Base-by-base conservation (phyloP, 1,140 invertebrate genomes). In the Tetramorium simillimum region DNA sequence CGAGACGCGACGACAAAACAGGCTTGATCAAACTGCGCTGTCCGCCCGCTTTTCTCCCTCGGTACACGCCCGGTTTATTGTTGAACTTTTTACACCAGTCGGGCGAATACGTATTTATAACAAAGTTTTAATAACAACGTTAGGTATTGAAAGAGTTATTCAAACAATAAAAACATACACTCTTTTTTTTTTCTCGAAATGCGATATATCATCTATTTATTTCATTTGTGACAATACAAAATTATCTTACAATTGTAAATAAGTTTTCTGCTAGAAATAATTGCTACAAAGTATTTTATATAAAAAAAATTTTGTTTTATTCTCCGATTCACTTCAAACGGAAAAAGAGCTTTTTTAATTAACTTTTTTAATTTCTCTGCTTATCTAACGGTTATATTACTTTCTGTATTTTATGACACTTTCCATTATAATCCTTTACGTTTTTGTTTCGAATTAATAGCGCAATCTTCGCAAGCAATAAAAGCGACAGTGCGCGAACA, bases 1-100 rank as follows among this genome's bases (percentile, higher is more conserved):
- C 53, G 67, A 82, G 67, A 60, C 72, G 40, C 53, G 46, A 69
- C 51, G 49, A 81, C 77, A 81, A 82, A 82, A 72, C 56, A 14
- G 37, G 53, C n/a, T 82, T 60, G 67, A 46, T 84, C 69, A 73
- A 75, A 73, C n/a, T 28, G 24, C 40, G 69, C 46, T 60, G 37
- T 28, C 9, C 4, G 24, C 18, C 14, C 40, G 40, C 24, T 28
- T n/a, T 24, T 43, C 67, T 37, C 80, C n/a, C 69, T 21, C 6
- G 67, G 12, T 58, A 58, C 80, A 28, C 6, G 53, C 18, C 37
- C 3, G 40, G 80, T 73, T 84, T 62, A 75, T 49, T 33, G 40
- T 49, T 9, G 0, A 75, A 60, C 53, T 84, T 84, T 70, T 81
- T 81, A 53, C 16, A 40, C 0, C 24, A 28, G n/a, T 60, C 18